A percentile compares a stretch with the other conserved stretches of the same genome.
Evolutionary conservation across 2,888 invertebrate genomes (phyloP).

Genomic region (Platycheirus albimanus): DNA sequence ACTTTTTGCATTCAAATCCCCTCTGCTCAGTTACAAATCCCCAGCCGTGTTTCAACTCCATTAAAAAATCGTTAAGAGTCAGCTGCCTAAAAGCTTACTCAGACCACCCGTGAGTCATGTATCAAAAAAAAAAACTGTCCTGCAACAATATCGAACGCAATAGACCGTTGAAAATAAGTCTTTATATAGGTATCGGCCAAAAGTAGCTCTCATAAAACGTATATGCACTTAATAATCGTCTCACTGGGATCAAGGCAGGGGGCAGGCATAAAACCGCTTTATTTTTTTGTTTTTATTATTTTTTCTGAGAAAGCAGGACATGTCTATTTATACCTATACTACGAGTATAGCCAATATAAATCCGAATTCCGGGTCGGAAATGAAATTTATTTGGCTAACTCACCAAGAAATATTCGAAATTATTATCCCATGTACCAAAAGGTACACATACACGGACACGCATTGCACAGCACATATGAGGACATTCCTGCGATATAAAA

Average conservation of each 20-base stretch:
- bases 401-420: slow-evolving; percentile 58
- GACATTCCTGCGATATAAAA: slow-evolving; percentile 24
- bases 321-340: no score
- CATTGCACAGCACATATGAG: no score
- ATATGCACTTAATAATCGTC: slow-evolving; percentile 51
- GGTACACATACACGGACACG: slow-evolving; percentile 8
- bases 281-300: no score
- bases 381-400: slow-evolving; percentile 70
- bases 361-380: slow-evolving; percentile 60
- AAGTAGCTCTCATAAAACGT: slow-evolving; percentile 49
- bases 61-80: slow-evolving; percentile 16
- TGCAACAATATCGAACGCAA: slow-evolving; percentile 62
- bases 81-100: slow-evolving; percentile 34
- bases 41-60: neutral
- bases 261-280: no score
- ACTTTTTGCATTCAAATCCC: no score
- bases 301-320: slow-evolving; percentile 10
- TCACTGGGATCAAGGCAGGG: neutral
- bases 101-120: slow-evolving; percentile 58
- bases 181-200: slow-evolving; percentile 37
- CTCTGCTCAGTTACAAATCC: neutral
- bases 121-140: slow-evolving; percentile 47
- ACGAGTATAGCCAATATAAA: slow-evolving; percentile 63
- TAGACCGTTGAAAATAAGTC: slow-evolving; percentile 61
- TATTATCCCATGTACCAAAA: slow-evolving; percentile 59